Evolutionary conservation across 2,888 invertebrate species (phyloP).

Genomic region (Cremastobaeus sp.): DNA sequence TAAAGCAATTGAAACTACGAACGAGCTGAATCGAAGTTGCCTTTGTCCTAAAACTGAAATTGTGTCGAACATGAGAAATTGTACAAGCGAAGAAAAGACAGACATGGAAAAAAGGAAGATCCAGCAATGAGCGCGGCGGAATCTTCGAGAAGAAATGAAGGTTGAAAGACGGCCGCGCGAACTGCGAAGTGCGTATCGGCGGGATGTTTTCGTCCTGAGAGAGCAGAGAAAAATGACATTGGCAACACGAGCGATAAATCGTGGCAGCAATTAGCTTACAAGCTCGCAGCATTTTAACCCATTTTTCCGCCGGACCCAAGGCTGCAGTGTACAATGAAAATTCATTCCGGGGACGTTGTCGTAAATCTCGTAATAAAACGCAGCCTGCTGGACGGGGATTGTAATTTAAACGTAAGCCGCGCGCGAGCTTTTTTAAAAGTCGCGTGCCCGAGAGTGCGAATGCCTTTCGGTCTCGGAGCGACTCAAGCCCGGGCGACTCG

Average conservation of each 20-base stretch:
- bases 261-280: conserved; percentile 57
- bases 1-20: too few relatives aligned
- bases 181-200: conserved; percentile 35
- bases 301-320: conserved; percentile 54
- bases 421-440: conserved; percentile 45
- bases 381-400: conserved; percentile 49
- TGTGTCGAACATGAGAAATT: too few relatives aligned
- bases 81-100: too few relatives aligned
- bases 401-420: conserved; percentile 58
- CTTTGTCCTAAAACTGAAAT: too few relatives aligned
- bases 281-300: conserved; percentile 59
- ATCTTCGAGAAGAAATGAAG: conserved; percentile 6
- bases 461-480: conserved; percentile 32
- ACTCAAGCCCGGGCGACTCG: conserved; percentile 36
- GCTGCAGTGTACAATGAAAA: conserved; percentile 60
- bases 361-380: conserved; percentile 61
- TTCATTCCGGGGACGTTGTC: conserved; percentile 59
- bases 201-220: conserved; percentile 38
- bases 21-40: too few relatives aligned
- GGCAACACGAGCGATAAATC: conserved; percentile 51
- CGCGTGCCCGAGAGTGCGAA: conserved; percentile 45
- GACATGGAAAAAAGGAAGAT: conserved; percentile 6
- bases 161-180: conserved; percentile 16
- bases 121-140: background rate
- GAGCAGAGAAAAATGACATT: conserved; percentile 54